Evolutionary conservation across 2,797 vertebrate genomes (phyloP).

Genomic region (Coreius guichenoti): DNA sequence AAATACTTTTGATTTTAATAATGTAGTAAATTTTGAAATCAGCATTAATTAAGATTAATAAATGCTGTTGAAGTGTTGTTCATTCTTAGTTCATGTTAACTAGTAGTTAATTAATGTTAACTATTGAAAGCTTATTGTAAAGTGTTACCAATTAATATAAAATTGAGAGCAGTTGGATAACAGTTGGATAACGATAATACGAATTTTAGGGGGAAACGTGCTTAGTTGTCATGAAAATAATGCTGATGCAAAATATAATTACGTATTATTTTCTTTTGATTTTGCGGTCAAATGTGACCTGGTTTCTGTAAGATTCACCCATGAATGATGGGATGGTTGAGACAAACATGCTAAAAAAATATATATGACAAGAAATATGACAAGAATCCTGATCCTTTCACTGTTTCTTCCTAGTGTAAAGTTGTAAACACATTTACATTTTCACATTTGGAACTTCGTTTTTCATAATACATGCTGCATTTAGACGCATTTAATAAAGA

Average conservation of each 20-base stretch:
- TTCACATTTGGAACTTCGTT: conserved; percentile 9
- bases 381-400: not conserved
- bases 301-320: not conserved
- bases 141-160: not conserved
- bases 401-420: conserved; percentile 8
- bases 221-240: not conserved
- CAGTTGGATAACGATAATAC: not conserved
- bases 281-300: not conserved
- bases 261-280: not conserved
- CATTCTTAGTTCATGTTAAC: too few species aligned
- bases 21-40: too few species aligned
- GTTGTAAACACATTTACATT: conserved; percentile 14
- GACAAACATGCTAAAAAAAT: not conserved
- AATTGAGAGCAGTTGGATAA: not conserved
- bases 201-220: not conserved
- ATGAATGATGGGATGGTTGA: not conserved
- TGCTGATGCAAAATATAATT: not conserved
- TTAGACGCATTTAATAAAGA: conserved; percentile 7
- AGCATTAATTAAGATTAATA: too few species aligned
- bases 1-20: too few species aligned
- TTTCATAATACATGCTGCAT: not conserved
- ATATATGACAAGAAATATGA: not conserved
- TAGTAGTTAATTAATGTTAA: too few species aligned
- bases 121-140: too few species aligned
- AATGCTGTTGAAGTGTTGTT: too few species aligned